phyloP scores from a whole-genome alignment of 2,113 vertebrate species.

The Podocnemis expansa region DNA sequence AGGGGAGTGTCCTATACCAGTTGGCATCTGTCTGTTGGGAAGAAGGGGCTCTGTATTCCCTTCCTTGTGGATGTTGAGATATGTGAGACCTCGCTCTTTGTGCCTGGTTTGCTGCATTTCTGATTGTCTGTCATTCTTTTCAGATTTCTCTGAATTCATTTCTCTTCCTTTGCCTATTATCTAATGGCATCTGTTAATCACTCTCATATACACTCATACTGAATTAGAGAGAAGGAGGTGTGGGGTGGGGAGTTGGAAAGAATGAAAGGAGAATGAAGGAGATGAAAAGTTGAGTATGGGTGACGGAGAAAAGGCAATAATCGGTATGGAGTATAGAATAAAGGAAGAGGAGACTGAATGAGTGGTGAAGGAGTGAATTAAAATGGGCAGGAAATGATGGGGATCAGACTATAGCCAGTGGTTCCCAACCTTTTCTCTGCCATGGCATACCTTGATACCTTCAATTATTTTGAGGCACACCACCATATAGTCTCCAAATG shows the following conservation, averaged over 20 bases:
- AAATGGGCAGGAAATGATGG: constrained; percentile 31
- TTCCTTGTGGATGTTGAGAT: constrained; percentile 53
- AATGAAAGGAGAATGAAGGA: constrained; percentile 47
- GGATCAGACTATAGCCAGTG: too few relatives aligned
- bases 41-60: constrained; percentile 15
- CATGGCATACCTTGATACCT: too few relatives aligned
- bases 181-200: neutral
- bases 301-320: constrained; percentile 66
- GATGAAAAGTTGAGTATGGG: constrained; percentile 64
- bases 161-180: constrained; percentile 65
- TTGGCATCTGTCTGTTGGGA: constrained; percentile 60
- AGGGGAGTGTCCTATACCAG: constrained; percentile 29
- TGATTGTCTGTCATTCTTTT: constrained; percentile 50
- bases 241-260: constrained; percentile 61
- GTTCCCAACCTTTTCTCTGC: neutral
- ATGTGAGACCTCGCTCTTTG: constrained; percentile 12
- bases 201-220: constrained; percentile 5
- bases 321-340: constrained; percentile 68
- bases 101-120: constrained; percentile 57
- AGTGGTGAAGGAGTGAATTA: constrained; percentile 32
- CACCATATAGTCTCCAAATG: too few relatives aligned
- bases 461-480: neutral
- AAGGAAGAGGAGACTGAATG: constrained; percentile 23
- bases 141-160: constrained; percentile 55
- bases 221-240: constrained; percentile 53